A percentile compares a stretch with the other conserved stretches of the same genome.
Conservation (phyloP, 2,113 vertebrate species). For the Paracanthobrama guichenoti region DNA sequence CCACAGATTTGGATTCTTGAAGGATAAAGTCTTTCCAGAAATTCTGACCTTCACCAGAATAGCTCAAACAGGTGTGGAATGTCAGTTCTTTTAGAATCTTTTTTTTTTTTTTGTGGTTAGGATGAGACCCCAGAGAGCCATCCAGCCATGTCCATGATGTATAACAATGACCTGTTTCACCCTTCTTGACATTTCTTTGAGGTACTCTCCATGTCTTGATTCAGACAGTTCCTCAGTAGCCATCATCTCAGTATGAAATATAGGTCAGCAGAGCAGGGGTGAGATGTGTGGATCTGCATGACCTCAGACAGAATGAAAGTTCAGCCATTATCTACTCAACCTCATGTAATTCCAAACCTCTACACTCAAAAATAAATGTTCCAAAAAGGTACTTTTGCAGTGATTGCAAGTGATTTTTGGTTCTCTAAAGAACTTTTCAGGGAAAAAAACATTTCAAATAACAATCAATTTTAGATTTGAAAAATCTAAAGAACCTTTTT, state of each 20-base stretch:
- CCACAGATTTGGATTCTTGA: slow-evolving; percentile 23
- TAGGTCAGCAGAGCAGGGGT: slow-evolving; percentile 22
- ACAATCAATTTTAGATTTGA: no score
- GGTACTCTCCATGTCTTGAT: slow-evolving; percentile 29
- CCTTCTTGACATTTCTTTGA: slow-evolving; percentile 18
- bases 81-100: slow-evolving; percentile 23
- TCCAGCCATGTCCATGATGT: slow-evolving; percentile 43
- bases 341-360: not conserved
- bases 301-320: not conserved
- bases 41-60: slow-evolving; percentile 33
- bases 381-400: no score
- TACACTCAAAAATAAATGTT: no score
- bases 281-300: slow-evolving; percentile 14
- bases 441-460: no score
- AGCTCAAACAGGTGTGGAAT: slow-evolving; percentile 44
- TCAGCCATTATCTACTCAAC: not conserved
- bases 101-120: slow-evolving; percentile 12
- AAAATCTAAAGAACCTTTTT: no score
- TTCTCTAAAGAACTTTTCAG: no score
- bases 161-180: slow-evolving; percentile 42
- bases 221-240: slow-evolving; percentile 2
- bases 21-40: slow-evolving; percentile 21
- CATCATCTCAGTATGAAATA: slow-evolving; percentile 15
- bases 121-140: slow-evolving; percentile 36
- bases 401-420: no score